These are phyloP conservation scores for Rhaphigaster nebulosa DNA, from an alignment of 2,888 invertebrate species.

Conservation along the genomic window DNA sequence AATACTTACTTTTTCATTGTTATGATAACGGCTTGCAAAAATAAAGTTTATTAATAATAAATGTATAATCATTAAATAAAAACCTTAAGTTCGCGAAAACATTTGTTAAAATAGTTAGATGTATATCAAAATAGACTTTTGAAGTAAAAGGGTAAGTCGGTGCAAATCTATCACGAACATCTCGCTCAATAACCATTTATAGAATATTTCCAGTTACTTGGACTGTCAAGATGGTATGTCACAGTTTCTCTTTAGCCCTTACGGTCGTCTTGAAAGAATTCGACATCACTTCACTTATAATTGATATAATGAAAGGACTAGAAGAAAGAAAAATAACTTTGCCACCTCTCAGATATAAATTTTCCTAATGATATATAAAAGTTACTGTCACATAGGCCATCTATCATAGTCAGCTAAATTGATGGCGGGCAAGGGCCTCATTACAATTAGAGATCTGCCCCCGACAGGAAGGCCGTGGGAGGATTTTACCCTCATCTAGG, in stretches of 20 bases:
- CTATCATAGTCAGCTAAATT: neutral
- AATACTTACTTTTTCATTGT: no score
- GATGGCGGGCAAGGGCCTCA: slow-evolving; percentile 5
- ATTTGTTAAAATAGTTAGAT: no score
- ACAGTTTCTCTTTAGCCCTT: neutral
- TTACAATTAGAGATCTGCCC: slow-evolving; percentile 21
- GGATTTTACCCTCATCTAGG: slow-evolving; percentile 20
- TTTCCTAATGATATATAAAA: slow-evolving; percentile 32
- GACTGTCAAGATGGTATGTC: slow-evolving; percentile 28
- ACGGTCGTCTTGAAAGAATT: slow-evolving; percentile 3
- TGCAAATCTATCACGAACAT: neutral
- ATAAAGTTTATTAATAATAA: no score
- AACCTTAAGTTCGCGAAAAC: no score
- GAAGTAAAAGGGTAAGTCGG: neutral
- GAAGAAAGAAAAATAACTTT: slow-evolving; percentile 31
- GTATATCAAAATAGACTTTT: neutral
- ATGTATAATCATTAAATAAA: no score
- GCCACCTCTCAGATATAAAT: slow-evolving; percentile 13
- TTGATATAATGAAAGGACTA: slow-evolving; percentile 13
- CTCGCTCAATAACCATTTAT: slow-evolving; percentile 18
- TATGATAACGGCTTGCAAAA: no score
- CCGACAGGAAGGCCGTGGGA: slow-evolving; percentile 22
- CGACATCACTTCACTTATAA: slow-evolving; percentile 16
- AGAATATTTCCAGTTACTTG: slow-evolving; percentile 32
- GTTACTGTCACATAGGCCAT: neutral